Percentiles rank a stretch among this genome's conserved stretches.
phyloP scores from a whole-genome alignment of 1,140 invertebrate species.

The Cyphomyrmex costatus region DNA sequence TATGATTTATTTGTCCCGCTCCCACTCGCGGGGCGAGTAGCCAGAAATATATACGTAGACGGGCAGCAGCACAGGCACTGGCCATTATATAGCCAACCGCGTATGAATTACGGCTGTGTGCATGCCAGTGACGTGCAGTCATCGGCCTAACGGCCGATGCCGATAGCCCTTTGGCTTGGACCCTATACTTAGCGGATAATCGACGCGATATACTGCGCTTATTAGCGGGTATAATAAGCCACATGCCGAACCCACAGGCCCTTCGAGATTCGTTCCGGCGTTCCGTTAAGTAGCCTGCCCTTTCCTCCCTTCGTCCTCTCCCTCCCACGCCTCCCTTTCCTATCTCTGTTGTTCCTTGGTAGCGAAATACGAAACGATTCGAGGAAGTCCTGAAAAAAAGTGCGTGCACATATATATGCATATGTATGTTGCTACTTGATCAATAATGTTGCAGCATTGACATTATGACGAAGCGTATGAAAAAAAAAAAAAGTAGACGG shows the following conservation, averaged over 20 bases:
- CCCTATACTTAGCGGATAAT: slow-evolving; percentile 86
- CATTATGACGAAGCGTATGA: neutral
- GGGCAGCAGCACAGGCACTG: slow-evolving; percentile 48
- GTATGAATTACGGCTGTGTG: slow-evolving; percentile 82
- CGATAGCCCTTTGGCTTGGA: slow-evolving; percentile 78
- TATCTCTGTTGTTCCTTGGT: slow-evolving; percentile 26
- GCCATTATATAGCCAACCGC: slow-evolving; percentile 74
- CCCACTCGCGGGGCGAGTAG: slow-evolving; percentile 32
- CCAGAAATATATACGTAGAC: slow-evolving; percentile 43
- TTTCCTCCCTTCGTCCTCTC: neutral
- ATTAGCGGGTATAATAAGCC: slow-evolving; percentile 84
- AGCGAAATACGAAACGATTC: neutral
- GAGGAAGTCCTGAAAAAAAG: neutral
- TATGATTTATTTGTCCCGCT: slow-evolving; percentile 82
- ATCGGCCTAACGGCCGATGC: slow-evolving; percentile 80
- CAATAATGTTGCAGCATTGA: slow-evolving; percentile 15
- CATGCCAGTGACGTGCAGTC: slow-evolving; percentile 83
- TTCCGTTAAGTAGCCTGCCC: slow-evolving; percentile 48
- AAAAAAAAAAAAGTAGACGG: neutral
- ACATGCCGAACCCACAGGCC: slow-evolving; percentile 56
- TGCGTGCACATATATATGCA: too few species aligned
- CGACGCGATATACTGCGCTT: slow-evolving; percentile 85
- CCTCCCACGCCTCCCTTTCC: slow-evolving; percentile 40
- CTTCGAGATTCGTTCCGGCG: slow-evolving; percentile 46
- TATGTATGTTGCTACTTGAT: neutral